These are phyloP conservation scores for Sacculina carcini DNA, from an alignment of 2,888 invertebrate genomes.

Conservation along the genomic window DNA sequence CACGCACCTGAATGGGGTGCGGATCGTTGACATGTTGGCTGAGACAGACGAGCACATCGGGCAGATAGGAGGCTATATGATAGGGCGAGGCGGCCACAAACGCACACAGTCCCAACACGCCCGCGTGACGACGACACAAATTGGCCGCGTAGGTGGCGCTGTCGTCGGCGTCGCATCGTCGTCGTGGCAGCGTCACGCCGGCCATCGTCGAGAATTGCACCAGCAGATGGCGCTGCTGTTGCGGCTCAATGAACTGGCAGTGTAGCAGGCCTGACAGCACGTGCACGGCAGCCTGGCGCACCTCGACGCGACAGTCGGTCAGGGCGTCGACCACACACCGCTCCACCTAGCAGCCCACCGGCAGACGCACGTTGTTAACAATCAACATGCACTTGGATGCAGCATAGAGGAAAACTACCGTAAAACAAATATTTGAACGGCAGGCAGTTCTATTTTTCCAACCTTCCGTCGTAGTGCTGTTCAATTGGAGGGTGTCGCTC, in stretches of 20 bases:
- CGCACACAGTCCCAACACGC: slow-evolving; percentile 63
- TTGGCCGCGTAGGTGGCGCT: not conserved
- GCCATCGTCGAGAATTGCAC: slow-evolving; percentile 10
- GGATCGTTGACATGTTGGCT: slow-evolving; percentile 59
- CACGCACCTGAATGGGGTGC: slow-evolving; percentile 53
- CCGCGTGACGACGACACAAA: slow-evolving; percentile 32
- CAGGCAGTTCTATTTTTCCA: no score
- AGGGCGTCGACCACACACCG: slow-evolving; percentile 32
- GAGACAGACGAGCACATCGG: slow-evolving; percentile 49
- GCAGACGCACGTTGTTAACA: slow-evolving; percentile 15
- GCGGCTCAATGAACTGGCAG: slow-evolving; percentile 36
- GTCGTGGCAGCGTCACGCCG: slow-evolving; percentile 8
- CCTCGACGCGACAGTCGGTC: slow-evolving; percentile 45
- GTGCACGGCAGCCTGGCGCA: slow-evolving; percentile 51
- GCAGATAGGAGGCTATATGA: slow-evolving; percentile 45
- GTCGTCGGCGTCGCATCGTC: not conserved
- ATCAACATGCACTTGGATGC: slow-evolving; percentile 20
- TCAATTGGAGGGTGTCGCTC: no score
- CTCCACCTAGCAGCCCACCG: slow-evolving; percentile 18
- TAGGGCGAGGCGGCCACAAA: slow-evolving; percentile 70
- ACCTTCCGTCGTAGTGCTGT: no score
- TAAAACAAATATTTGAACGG: slow-evolving; percentile 17
- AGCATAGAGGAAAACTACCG: slow-evolving; percentile 24
- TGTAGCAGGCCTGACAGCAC: slow-evolving; percentile 63
- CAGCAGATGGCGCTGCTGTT: slow-evolving; percentile 8